Evolutionary conservation across 2,888 invertebrate species (phyloP), one percentile per base, ranked within the genome.

Genomic region (Andrena praecox): DNA sequence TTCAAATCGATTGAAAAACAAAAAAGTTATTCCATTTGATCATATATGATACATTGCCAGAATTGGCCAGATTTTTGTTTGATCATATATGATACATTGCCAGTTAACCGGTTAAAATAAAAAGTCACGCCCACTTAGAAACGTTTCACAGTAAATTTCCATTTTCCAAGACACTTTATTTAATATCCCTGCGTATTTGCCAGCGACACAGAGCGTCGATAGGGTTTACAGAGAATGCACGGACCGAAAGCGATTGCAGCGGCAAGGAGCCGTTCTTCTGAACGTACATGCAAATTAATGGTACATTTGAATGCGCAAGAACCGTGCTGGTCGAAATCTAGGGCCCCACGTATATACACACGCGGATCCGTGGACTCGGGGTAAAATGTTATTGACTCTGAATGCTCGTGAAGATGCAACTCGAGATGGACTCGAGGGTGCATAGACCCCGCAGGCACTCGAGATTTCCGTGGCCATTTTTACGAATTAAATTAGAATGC

Each of bases 401-500:
- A 76, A 80, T 59, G 33, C 33, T 12, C 50, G 64, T 27, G 59
- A 52, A 42, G 69, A 52, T 66, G 73, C 72, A 35, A 24, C 20
- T 52, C 20, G 52, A 52, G 20, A 52, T 52, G 50, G 35, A 27
- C 20, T 29, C 48, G 48, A 70, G 70, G 5, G 66, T 16, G 60
- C 74, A 71, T 42, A 24, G 33, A 59, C 24, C 29, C 16, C 50
- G 6, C 24, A 3, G 48, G 54, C 52, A 54, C 76, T 81, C 68
- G 71, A 82, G 68, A 69, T 27, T 31, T 59, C 48, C 54, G 48
- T 67, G 75, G 82, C 29, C 81, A 69, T 76, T 77, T 77, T 72
- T 77, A 35, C 33, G 68, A 82, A 81, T 81, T 72, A 77, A 82
- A 82, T 82, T 81, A 72, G 77, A 64, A 69, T 60, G 42, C 35